phyloP scores from a whole-genome alignment of 2,888 invertebrate genomes.

The Sycophila texana region DNA sequence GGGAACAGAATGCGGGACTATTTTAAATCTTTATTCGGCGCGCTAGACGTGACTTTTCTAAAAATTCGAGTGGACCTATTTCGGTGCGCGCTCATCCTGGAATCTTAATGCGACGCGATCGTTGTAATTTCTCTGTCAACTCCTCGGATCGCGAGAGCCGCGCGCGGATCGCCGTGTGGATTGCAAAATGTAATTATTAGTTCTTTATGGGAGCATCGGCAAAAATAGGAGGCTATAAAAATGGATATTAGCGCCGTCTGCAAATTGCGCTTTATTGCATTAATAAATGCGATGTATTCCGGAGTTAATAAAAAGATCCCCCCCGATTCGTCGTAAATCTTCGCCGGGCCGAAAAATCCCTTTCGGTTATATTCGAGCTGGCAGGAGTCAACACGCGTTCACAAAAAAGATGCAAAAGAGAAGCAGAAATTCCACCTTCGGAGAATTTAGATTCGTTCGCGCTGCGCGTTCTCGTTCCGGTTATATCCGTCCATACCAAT shows the following conservation, averaged over 20 bases:
- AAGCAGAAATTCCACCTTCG: slow-evolving; percentile 28
- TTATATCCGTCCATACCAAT: background rate
- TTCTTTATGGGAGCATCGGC: too few relatives aligned
- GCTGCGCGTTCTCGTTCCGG: slow-evolving; percentile 34
- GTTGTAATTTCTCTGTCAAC: background rate
- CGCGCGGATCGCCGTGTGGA: too few relatives aligned
- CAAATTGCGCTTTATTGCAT: background rate
- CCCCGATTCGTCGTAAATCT: slow-evolving; percentile 21
- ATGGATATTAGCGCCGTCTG: background rate
- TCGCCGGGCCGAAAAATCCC: slow-evolving; percentile 7
- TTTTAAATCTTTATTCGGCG: slow-evolving; percentile 47
- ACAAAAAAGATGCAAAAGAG: slow-evolving; percentile 26
- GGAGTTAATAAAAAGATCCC: background rate
- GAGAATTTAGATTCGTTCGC: slow-evolving; percentile 43
- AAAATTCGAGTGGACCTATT: slow-evolving; percentile 28
- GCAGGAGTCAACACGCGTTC: slow-evolving; percentile 24
- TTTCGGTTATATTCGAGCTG: background rate
- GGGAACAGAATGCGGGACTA: slow-evolving; percentile 22
- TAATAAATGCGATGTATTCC: background rate
- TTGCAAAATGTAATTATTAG: background rate
- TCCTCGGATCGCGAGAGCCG: background rate
- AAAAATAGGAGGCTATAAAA: background rate
- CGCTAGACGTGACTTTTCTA: slow-evolving; percentile 38
- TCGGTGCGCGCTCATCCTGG: slow-evolving; percentile 5
- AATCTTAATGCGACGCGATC: background rate